These are phyloP conservation scores for Clarias fuscus DNA, from an alignment of 2,797 vertebrate genomes.

Conservation along the genomic window DNA sequence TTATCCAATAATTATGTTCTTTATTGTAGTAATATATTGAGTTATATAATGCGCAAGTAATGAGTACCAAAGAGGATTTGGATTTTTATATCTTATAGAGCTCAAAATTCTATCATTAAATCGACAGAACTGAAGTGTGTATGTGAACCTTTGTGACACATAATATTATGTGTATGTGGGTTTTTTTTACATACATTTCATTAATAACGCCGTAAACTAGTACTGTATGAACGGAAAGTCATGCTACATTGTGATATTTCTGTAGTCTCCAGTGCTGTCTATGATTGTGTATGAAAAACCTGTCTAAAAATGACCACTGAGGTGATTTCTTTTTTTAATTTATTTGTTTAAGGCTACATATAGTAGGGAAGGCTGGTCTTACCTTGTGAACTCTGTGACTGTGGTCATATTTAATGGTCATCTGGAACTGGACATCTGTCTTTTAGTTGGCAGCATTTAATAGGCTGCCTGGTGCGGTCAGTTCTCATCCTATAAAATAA, in stretches of 20 bases:
- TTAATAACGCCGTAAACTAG: background rate
- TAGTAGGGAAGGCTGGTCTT: background rate
- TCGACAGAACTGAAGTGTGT: background rate
- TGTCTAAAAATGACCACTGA: background rate
- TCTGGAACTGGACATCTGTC: background rate
- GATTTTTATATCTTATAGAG: background rate
- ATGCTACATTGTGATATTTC: background rate
- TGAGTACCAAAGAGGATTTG: background rate
- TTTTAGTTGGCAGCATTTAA: conserved; percentile 21
- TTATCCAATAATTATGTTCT: background rate
- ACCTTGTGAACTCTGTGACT: conserved; percentile 33
- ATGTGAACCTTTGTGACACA: background rate
- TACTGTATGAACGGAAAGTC: background rate
- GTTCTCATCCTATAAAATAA: conserved; percentile 56
- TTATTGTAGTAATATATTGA: background rate
- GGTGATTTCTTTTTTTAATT: background rate
- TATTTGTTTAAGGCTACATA: background rate
- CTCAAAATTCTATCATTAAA: background rate
- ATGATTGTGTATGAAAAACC: conserved; percentile 2
- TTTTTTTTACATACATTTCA: background rate
- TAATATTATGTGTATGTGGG: no score
- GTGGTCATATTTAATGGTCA: conserved; percentile 27
- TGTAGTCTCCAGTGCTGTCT: background rate
- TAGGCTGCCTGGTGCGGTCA: conserved; percentile 3
- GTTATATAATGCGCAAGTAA: background rate